These are phyloP conservation scores for Ornithoptera priamus DNA, from an alignment of 2,888 invertebrate genomes.

Conservation along the genomic window DNA sequence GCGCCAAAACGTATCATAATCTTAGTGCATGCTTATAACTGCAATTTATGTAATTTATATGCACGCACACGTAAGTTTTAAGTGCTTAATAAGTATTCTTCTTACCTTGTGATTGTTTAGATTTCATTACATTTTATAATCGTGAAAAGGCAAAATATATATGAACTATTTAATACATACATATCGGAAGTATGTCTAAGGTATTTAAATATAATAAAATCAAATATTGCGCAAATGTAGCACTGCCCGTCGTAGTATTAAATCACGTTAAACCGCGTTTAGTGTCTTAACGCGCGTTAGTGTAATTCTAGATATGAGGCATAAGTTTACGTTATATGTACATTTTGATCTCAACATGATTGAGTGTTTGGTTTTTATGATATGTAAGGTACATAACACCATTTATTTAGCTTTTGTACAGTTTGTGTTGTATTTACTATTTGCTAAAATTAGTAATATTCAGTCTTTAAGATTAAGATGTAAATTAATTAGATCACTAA, in stretches of 20 bases:
- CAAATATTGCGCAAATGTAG: constrained; percentile 65
- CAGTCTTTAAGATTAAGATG: constrained; percentile 17
- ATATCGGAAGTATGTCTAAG: constrained; percentile 64
- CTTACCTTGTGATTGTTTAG: not conserved
- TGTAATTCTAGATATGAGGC: constrained; percentile 47
- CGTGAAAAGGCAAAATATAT: not conserved
- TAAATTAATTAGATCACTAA: constrained; percentile 20
- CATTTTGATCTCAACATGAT: constrained; percentile 80
- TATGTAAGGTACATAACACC: constrained; percentile 80
- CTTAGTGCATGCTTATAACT: not conserved
- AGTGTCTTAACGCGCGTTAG: constrained; percentile 45
- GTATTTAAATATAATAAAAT: constrained; percentile 46
- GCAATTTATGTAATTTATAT: not conserved
- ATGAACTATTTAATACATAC: constrained; percentile 49
- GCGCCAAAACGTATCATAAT: not conserved
- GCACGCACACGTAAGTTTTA: too few relatives aligned
- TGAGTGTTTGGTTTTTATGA: constrained; percentile 69
- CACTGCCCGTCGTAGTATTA: constrained; percentile 75
- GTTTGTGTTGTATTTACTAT: constrained; percentile 55
- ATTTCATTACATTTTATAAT: not conserved
- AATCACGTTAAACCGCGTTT: constrained; percentile 37
- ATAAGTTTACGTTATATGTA: constrained; percentile 64
- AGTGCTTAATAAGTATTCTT: too few relatives aligned
- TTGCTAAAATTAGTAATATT: constrained; percentile 29
- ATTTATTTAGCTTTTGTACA: constrained; percentile 76